Evolutionary conservation across 2,113 vertebrate species (phyloP), one percentile per base, ranked within the genome.

Genomic region (Zingel zingel): DNA sequence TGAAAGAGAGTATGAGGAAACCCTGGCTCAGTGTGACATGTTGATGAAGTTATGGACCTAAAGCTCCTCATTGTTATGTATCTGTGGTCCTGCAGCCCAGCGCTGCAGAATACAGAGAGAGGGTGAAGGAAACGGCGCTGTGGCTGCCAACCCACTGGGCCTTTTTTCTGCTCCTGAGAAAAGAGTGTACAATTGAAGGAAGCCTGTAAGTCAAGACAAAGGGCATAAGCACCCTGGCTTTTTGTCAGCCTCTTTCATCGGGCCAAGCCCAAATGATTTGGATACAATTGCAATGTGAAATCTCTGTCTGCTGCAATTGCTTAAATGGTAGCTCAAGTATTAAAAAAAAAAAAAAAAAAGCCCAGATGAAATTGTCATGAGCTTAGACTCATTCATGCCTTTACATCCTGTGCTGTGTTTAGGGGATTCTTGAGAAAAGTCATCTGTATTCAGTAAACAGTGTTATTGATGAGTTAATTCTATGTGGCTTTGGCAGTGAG

Each of bases 401-500:
- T 80, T 81, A 66, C 69, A 77, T 81, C 50, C 39, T 11, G 33
- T 2, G 78, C 79, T 63, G 80, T 59, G 66, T 78, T 81, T 76
- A 88, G 81, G 86, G 81, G 85, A 91, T 94, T 93, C 90, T 82
- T 84, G 36, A 66, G 85, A 77, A 78, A 89, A 91, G 89, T 89
- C 91, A 88, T 92, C 83, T 87, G 87, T 89, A 89, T 89, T 90
- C 88, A 74, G 83, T 84, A 88, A 91, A 93, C 92, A 93, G 85
- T 89, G 89, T 86, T 91, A 92, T 93, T 93, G 92, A 94, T 88
- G 88, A 91, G 74, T 76, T 88, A 86, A 82, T 91, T 91, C 88
- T 72, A 73, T 88, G 87, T 89, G 84, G 88, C 90, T 87, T 82
- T 91, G 93, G 88, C 88, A 92, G 91, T 77, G 85, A 91, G 91